Base-by-base conservation (phyloP, 2,113 vertebrate genomes). In the Perognathus longimembris region DNA sequence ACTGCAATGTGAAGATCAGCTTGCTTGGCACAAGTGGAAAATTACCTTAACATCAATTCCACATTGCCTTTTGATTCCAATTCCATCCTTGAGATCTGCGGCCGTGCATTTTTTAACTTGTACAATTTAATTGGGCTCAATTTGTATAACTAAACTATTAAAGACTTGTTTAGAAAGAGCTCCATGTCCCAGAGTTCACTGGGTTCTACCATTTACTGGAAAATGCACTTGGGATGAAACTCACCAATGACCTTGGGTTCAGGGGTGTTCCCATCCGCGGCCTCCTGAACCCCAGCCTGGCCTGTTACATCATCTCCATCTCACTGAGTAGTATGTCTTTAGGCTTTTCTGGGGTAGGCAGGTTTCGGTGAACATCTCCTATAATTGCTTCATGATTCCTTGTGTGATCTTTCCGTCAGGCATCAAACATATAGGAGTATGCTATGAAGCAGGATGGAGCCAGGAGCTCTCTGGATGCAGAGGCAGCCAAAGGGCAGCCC, bases 71-170 rank as follows among this genome's bases (percentile, higher is more conserved):
- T 95, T 96, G 94, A 96, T 97, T 85, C 94, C 0, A 0, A 92
- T 88, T 79, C 96, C 96, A 95, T 97, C 69, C 66, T 96, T 95
- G 95, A 96, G 88, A 89, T 85, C 83, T 71, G 94, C 92, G 59
- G 93, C 70, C 64, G 89, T 75, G 73, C 81, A 5, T 96, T 94
- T n/a, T 96, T 92, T 88, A 97, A 85, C 7, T 96, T 96, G 61
- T 95, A 66, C 96, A 97, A 97, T 95, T 97, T 97, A 97, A 98
- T 98, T 97, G 98, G 94, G 83, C 97, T 97, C 96, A 93, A 96
- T 98, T 97, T 97, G 92, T 96, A 50, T 96, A 94, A 95, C 93
- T 98, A 95, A 95, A 97, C 98, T 97, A 97, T 98, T 98, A 94
- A 98, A 97, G 96, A 97, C 91, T 84, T 81, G n/a, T 96, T 98